Base-by-base conservation (phyloP, 2,113 vertebrate genomes). In the Apteryx mantelli region DNA sequence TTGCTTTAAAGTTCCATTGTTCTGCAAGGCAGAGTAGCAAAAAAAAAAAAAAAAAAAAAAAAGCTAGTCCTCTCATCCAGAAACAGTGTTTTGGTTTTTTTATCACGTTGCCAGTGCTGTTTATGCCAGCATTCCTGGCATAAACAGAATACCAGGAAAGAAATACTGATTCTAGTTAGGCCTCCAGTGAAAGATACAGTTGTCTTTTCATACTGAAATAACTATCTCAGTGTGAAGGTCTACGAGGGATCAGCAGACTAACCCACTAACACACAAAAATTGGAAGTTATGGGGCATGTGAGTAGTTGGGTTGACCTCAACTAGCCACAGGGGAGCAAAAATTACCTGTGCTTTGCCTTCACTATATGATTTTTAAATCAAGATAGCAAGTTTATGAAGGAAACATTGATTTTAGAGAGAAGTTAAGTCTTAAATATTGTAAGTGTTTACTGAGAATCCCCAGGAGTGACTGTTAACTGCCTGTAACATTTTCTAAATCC, bases 221-320 rank as follows among this genome's bases (percentile, higher is more conserved):
- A 44, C 40, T 32, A 81, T 28, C 32, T 55, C 32, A 28, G 4
- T 53, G 50, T 21, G 32, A 88, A 90, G 28, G 7, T 71, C 19
- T 86, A 18, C 14, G 32, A 50, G 7, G 19, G 16, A 75, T 18
- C 34, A 92, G 34, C 13, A 74, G 13, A 60, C 9, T 38, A 78
- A 28, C 30, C 26, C 14, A n/a, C 12, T 44, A 53, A 80, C 30
- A 58, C 1, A 68, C 18, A 38, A 87, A 79, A 91, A 22, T 3
- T 69, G 18, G 63, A 91, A 89, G 13, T 21, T 70, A 56, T 19
- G 30, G 81, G 6, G 15, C 13, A 48, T 8, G 4, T 0, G 0
- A 89, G 7, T 38, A 86, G 32, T 26, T 65, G 74, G 8, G 1
- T 38, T 46, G 32, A 77, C 8, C 28, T 92, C 30, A 69, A 10